Base-by-base conservation (phyloP, 2,888 invertebrate genomes). In the Ormyrus pomaceus region DNA sequence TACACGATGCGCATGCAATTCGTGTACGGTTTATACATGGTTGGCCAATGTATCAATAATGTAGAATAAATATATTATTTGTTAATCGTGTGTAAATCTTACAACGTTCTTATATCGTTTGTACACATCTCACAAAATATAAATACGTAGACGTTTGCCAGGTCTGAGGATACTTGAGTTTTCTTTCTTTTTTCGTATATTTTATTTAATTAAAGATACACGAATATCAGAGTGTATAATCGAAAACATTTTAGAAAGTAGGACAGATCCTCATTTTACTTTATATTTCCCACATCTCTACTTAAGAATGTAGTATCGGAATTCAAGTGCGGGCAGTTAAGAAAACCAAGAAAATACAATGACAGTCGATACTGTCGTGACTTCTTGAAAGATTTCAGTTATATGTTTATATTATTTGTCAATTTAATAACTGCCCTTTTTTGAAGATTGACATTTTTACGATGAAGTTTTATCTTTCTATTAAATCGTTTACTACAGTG, bases 1-100 rank as follows among this genome's bases (percentile, higher is more conserved):
- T 46, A 45, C 34, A 13, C 4, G 34, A 34, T 34, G 34, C 34
- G 34, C 34, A 34, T 34, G 34, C 4, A 34, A 34, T 58, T 58
- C n/a, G 13, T 34, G 56, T 58, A 50, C 55, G 64, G 50, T 74
- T 58, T 51, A 59, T 66, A 45, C 66, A 55, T 56, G 50, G 34
- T 74, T 19, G 56, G 56, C 9, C 19, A 48, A 73, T 19, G 56
- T 48, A 64, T 64, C 64, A 73, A 73, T 65, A 45, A 46, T 59
- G 50, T 59, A 46, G n/a, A 48, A 45, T 13, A 6, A 62, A 62
- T 64, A 46, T 55, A 73, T 73, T 73, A 73, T 56, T 65, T 65
- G 13, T 50, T n/a, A 19, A 73, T 65, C 55, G 45, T 50, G 55
- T 65, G 19, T 46, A 65, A 56, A 73, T 55, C 13, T 45, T 53